Evolutionary conservation across 2,797 vertebrate genomes (phyloP), one percentile per base, ranked within the genome.

Genomic region (Phylloscopus collybita): DNA sequence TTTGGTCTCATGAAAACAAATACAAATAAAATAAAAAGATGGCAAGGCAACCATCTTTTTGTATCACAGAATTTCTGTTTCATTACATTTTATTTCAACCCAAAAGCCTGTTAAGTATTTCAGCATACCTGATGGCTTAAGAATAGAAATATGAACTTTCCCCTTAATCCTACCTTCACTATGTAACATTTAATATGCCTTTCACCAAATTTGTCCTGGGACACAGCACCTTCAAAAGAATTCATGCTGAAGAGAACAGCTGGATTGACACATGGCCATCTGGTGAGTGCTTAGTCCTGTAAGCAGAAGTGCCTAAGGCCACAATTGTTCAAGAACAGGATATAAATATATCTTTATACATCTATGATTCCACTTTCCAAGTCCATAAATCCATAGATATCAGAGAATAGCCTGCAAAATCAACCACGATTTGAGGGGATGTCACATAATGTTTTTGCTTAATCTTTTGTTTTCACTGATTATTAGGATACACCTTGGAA

Each of bases 231-330:
- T 89, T 83, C 45, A 72, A 51, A 91, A 27, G 90, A 93, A 93
- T 83, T 96, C 62, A 91, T 86, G 90, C 86, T 71, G 92, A 97
- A 96, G 27, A 73, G 54, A 97, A 94, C 84, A 96, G 73, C 93
- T 96, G 95, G 82, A 92, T 80, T 89, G 86, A 80, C 49, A 91
- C 78, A 88, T 13, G 59, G 44, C 92, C 88, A 96, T 95, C 78
- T 96, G 85, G 69, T 83, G 66, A 90, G 36, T 1, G 17, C 72
- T 91, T 75, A 69, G 83, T 86, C 56, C 67, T 88, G 47, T 51
- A 71, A 89, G 84, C 80, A 87, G 40, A 86, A 90, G 62, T 81
- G 86, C 90, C 88, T 86, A 54, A 85, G 59, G 94, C 88, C 59
- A 94, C 75, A 88, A 88, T 79, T 91, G 80, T 57, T 89, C 92